Conservation (phyloP, 1,140 invertebrate species). For the Scaptomyza montana region DNA sequence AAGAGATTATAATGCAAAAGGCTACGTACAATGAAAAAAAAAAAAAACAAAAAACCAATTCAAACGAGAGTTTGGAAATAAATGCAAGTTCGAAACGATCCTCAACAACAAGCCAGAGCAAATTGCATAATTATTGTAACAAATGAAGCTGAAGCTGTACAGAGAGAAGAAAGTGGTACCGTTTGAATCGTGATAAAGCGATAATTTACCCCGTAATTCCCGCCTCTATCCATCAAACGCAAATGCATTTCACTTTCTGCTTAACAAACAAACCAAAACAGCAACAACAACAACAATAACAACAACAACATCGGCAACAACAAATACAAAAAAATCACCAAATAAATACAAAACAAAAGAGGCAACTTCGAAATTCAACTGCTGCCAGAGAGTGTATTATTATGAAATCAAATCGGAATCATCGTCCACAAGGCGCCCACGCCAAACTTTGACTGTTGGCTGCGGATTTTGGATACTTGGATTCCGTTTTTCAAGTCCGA, state of each 20-base stretch:
- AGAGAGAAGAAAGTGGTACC: conserved; percentile 73
- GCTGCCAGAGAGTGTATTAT: conserved; percentile 27
- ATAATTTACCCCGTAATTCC: conserved; percentile 62
- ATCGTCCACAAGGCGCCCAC: conserved; percentile 57
- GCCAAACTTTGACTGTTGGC: conserved; percentile 39
- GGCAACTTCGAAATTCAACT: conserved; percentile 4
- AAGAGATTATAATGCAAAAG: conserved; percentile 45
- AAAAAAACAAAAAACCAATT: neutral
- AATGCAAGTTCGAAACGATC: conserved; percentile 47
- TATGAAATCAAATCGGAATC: conserved; percentile 43
- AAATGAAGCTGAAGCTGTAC: conserved; percentile 67
- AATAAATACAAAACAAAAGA: conserved; percentile 10
- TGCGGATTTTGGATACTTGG: conserved; percentile 2
- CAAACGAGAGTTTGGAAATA: neutral
- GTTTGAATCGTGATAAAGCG: conserved; percentile 82
- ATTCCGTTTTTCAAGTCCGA: conserved; percentile 55
- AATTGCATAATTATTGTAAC: conserved; percentile 81
- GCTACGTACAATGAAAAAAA: neutral
- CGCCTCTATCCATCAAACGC: conserved; percentile 5
- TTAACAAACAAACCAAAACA: conserved; percentile 67
- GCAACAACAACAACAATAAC: conserved; percentile 4
- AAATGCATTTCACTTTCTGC: conserved; percentile 77
- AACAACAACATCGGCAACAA: neutral
- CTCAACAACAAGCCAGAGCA: conserved; percentile 55
- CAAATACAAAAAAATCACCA: conserved; percentile 36